Base-by-base conservation (phyloP, 2,888 invertebrate genomes). In the Odontothrips loti region DNA sequence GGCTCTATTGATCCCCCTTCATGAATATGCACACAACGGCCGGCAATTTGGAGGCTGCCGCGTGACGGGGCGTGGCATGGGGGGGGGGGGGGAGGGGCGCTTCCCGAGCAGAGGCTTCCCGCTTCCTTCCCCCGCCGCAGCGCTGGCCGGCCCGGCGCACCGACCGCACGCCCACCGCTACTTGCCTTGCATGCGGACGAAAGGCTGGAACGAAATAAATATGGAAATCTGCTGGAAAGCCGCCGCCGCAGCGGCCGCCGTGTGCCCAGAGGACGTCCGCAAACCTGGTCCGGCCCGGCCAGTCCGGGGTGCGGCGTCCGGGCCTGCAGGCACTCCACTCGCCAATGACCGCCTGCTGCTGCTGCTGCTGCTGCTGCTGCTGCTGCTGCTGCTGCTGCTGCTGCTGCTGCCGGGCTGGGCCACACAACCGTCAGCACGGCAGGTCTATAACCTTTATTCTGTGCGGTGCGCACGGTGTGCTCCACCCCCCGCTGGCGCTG, bases 1-100 rank as follows among this genome's bases (percentile, higher is more conserved):
- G 15, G 58, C 27, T 27, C 68, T 75, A 75, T 75, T 75, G 68
- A 75, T 75, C 68, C 68, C 68, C 68, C 58, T 58, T 75, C 68
- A 75, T 75, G 68, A 75, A 75, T 75, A 75, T 75, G 68, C 68
- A 75, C 68, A 75, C 68, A 12, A 23, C 68, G 68, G 68, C 27
- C 68, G 68, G 68, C 68, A 75, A 75, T 75, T 75, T 75, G 68
- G 68, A 75, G 68, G 68, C 68, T 75, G 68, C 68, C 27, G 68
- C 68, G 68, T 27, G 68, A 27, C 27, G 68, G 23, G 68, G 68
- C 27, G 27, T 10, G 58, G 58, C 58, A 20, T 51, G 2, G 51
- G 51, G 51, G 12, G 51, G 3, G 51, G 51, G 15, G 51, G 51
- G 51, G 51, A 2, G 51, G 51, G 51, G 51, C 48, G 48, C 10